Evolutionary conservation across 2,797 vertebrate genomes (phyloP).

Genomic region (Hypotaenidia philippensis): DNA sequence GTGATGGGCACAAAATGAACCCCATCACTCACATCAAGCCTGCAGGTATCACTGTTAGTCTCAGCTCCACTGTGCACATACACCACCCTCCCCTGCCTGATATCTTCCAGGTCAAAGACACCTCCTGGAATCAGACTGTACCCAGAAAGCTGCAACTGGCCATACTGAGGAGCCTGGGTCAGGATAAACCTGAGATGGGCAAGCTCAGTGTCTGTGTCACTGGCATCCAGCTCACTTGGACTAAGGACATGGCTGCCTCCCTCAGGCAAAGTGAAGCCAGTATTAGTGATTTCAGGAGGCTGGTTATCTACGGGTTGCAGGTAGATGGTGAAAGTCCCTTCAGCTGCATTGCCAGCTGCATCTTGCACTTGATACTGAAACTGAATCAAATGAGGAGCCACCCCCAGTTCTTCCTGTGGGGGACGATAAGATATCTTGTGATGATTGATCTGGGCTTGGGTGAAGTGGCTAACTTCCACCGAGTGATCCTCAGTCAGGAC

Average conservation of each 20-base stretch:
- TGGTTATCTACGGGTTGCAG: slow-evolving; percentile 95
- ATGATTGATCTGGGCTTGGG: slow-evolving; percentile 97
- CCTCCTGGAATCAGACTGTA: slow-evolving; percentile 85
- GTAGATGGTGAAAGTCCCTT: slow-evolving; percentile 89
- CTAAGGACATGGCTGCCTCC: slow-evolving; percentile 86
- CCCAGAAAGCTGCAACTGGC: slow-evolving; percentile 84
- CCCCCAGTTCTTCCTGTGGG: slow-evolving; percentile 92
- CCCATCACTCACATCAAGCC: slow-evolving; percentile 92
- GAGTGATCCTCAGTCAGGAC: slow-evolving; percentile 91
- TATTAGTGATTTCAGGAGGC: slow-evolving; percentile 94
- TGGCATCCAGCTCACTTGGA: slow-evolving; percentile 87
- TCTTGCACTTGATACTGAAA: slow-evolving; percentile 93
- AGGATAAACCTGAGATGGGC: slow-evolving; percentile 89
- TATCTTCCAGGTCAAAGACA: slow-evolving; percentile 87
- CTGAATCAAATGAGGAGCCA: slow-evolving; percentile 91
- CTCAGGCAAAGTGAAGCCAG: slow-evolving; percentile 89
- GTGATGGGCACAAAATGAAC: slow-evolving; percentile 92
- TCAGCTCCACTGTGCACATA: slow-evolving; percentile 90
- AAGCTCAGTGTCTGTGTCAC: slow-evolving; percentile 89
- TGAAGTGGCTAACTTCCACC: slow-evolving; percentile 88
- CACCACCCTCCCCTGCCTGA: slow-evolving; percentile 85
- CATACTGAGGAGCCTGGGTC: slow-evolving; percentile 87
- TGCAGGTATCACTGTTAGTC: slow-evolving; percentile 85
- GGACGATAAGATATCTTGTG: slow-evolving; percentile 95
- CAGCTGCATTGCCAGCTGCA: slow-evolving; percentile 85